These are phyloP conservation scores for Lamprotornis superbus DNA, from an alignment of 2,113 vertebrate species.

Conservation along the genomic window DNA sequence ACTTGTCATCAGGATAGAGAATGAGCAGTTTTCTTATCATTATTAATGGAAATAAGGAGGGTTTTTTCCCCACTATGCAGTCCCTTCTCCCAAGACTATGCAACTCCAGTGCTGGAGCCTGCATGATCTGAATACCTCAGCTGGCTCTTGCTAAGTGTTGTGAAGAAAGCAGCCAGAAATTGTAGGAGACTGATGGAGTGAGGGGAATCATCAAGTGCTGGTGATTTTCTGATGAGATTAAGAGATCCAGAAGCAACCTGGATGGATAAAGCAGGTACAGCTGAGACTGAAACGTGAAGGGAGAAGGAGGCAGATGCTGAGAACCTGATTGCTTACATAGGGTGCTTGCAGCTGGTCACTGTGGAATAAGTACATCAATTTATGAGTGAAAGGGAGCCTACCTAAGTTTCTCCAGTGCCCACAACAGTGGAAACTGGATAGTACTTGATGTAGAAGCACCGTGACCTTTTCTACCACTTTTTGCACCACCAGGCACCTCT, in stretches of 20 bases:
- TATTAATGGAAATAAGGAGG: not conserved
- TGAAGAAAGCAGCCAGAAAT: not conserved
- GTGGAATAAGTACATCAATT: not conserved
- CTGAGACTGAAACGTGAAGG: not conserved
- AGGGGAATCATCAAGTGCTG: not conserved
- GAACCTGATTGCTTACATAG: not conserved
- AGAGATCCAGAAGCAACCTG: not conserved
- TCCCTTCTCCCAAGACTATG: not conserved
- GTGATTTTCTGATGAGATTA: not conserved
- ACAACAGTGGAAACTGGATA: not conserved
- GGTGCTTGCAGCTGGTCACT: not conserved
- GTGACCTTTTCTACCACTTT: not conserved
- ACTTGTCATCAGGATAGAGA: not conserved
- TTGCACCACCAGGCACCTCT: not conserved
- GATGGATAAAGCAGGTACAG: not conserved
- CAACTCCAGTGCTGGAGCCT: not conserved
- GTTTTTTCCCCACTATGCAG: fast-evolving
- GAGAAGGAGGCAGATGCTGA: not conserved
- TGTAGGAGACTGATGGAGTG: not conserved
- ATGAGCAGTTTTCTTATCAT: not conserved
- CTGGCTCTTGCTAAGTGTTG: fast-evolving
- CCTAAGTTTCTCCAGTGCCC: not conserved
- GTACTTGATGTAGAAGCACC: not conserved
- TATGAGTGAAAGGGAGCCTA: not conserved
- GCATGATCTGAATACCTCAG: not conserved